Base-by-base conservation (phyloP, 2,888 invertebrate genomes). In the Coleophora deauratella region DNA sequence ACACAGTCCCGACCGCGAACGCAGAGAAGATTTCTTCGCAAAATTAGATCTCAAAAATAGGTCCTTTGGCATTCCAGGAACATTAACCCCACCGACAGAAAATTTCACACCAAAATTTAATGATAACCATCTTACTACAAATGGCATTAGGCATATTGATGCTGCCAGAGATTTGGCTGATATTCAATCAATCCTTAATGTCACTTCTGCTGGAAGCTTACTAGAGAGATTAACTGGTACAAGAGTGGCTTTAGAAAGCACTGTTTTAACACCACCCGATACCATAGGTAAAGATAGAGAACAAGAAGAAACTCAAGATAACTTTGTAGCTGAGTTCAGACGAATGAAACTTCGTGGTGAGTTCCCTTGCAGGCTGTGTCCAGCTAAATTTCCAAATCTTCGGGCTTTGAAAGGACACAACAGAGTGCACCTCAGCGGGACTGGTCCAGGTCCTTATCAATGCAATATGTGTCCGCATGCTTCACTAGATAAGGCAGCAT, bases 391-490 rank as follows among this genome's bases (percentile, higher is more conserved):
- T 66, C 95, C 95, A 1, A 97, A 96, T 65, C 82, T 96, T 31
- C 88, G 96, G 38, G 95, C 96, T 1, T 81, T 97, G 15, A 97
- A 97, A 72, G 96, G 97, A 0, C 96, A 96, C 72, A 96, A 96
- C 65, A 88, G 95, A 40, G 91, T 93, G 1, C 97, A 97, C 70
- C 87, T 96, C 50, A 92, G 91, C 44, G 91, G 92, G 0, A 92
- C 90, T 1, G 91, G 90, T 0, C 88, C 91, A 0, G 93, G 93
- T 1, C 95, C 95, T 1, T 97, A 96, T 72, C 91, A 93, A 40
- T 98, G 98, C 82, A 96, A 96, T 69, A 94, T 97, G 91, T 98
- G 98, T 54, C 91, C 93, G 1, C 97, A 95, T 73, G 91, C 92
- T 1, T 93, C 94, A 51, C 88, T 93, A 32, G 98, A 98, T 67